phyloP scores from a whole-genome alignment of 2,797 vertebrate species.

The Phrynocephalus guinanensis region DNA sequence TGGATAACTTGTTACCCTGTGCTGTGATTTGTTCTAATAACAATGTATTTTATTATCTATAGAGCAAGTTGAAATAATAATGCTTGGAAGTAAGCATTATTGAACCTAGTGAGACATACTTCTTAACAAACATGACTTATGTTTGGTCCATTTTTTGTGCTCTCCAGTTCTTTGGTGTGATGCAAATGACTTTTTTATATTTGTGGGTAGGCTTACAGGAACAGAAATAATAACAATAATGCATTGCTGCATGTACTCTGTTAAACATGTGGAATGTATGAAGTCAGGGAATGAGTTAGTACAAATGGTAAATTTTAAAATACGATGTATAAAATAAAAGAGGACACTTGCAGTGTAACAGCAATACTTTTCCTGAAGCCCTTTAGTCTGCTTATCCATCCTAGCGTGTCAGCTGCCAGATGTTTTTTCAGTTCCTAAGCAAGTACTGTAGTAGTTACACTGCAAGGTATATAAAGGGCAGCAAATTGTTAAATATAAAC shows the following conservation, averaged over 20 bases:
- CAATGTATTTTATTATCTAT: neutral
- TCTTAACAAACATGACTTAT: neutral
- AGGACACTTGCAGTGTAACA: neutral
- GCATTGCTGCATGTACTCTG: neutral
- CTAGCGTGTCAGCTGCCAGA: neutral
- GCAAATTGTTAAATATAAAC: neutral
- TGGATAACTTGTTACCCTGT: neutral
- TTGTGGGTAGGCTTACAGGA: neutral
- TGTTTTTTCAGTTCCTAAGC: neutral
- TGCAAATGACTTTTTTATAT: neutral
- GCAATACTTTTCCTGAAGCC: neutral
- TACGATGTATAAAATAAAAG: neutral
- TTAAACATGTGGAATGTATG: neutral
- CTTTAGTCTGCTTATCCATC: neutral
- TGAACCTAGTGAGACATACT: neutral
- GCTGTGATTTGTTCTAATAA: neutral
- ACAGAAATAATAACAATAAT: neutral
- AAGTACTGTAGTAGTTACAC: neutral
- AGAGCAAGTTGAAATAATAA: neutral
- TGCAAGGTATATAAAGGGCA: neutral
- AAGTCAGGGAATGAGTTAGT: neutral
- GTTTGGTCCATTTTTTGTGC: neutral
- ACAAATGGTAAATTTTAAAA: neutral
- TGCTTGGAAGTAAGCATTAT: neutral
- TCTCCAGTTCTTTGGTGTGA: neutral